A percentile compares a stretch with the other conserved stretches of the same genome.
phyloP scores from a whole-genome alignment of 1,140 invertebrate species.

The Arion vulgaris region DNA sequence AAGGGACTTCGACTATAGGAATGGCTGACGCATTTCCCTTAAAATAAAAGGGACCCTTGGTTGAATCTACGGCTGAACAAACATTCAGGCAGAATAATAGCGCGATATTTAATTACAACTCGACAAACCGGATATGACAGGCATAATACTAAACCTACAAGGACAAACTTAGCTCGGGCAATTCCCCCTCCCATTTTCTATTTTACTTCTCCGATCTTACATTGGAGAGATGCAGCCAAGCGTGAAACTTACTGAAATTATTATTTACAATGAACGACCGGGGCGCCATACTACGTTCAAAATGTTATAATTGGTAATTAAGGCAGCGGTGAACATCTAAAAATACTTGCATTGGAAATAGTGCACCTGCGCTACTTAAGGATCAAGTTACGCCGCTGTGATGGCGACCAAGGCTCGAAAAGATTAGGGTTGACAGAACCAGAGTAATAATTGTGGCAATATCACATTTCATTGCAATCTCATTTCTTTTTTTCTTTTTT shows the following conservation, averaged over 20 bases:
- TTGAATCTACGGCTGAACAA: slow-evolving; percentile 9
- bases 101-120: slow-evolving; percentile 22
- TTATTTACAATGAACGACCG: not conserved
- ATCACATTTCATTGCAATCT: not conserved
- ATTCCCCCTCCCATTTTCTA: not conserved
- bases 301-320: slow-evolving; percentile 10
- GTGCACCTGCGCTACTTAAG: not conserved
- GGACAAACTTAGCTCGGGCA: not conserved
- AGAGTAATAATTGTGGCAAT: not conserved
- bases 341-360: not conserved
- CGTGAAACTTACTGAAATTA: slow-evolving; percentile 4
- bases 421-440: not conserved
- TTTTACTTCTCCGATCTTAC: not conserved
- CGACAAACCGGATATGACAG: slow-evolving; percentile 16
- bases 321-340: not conserved
- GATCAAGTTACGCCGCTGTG: not conserved
- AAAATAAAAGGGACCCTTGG: not conserved
- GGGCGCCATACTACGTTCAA: not conserved
- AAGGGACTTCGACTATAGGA: not conserved
- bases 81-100: slow-evolving; percentile 13
- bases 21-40: not conserved
- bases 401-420: not conserved
- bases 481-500: too few species aligned
- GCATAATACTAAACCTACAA: too few species aligned
- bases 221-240: not conserved